phyloP scores from a whole-genome alignment of 2,797 vertebrate species.

The Sebastes iracundus region DNA sequence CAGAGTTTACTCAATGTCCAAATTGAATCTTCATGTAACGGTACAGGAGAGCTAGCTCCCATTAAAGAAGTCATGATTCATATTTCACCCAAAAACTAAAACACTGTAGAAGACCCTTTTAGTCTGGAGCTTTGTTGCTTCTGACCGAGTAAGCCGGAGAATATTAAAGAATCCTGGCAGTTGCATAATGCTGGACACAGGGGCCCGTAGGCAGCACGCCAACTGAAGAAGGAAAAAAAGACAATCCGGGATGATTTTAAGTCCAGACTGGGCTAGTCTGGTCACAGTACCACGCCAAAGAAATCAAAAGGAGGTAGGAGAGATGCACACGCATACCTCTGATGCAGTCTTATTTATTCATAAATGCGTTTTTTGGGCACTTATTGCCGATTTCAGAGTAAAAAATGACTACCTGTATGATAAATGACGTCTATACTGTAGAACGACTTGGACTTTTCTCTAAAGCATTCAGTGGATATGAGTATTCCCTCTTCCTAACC shows the following conservation, averaged over 20 bases:
- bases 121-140: slow-evolving; percentile 10
- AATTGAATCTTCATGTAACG: background rate
- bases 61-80: background rate
- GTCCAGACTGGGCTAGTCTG: background rate
- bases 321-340: background rate
- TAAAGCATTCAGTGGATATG: background rate
- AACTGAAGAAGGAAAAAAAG: background rate
- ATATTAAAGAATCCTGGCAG: slow-evolving; percentile 46
- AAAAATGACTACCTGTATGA: background rate
- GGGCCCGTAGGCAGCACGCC: slow-evolving; percentile 19
- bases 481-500: background rate
- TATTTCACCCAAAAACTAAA: slow-evolving; percentile 1
- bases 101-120: background rate
- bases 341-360: background rate
- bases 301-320: background rate
- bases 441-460: background rate
- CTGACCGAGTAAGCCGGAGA: slow-evolving; percentile 1
- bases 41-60: background rate
- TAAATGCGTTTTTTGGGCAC: background rate
- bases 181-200: slow-evolving; percentile 36
- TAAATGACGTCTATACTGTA: background rate
- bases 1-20: background rate
- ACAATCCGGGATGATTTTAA: slow-evolving; percentile 7
- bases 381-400: background rate
- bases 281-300: background rate